Evolutionary conservation across 1,140 invertebrate species (phyloP).

Genomic region (Pogonomyrmex californicus): DNA sequence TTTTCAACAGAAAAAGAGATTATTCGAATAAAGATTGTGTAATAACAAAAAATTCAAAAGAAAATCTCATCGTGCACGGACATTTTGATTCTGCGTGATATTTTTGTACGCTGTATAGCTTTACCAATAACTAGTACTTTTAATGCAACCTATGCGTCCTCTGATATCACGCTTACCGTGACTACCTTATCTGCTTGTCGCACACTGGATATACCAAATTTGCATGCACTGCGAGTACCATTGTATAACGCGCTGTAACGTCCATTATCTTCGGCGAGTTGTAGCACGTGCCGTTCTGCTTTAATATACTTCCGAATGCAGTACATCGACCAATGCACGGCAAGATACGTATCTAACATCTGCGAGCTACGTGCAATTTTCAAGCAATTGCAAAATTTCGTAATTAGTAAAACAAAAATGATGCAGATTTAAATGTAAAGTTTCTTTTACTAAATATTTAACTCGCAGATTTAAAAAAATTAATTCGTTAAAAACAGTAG

Average conservation of each 20-base stretch:
- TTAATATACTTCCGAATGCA: conserved; percentile 50
- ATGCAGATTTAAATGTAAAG: background rate
- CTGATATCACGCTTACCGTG: conserved; percentile 39
- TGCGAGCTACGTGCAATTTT: conserved; percentile 34
- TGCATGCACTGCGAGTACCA: conserved; percentile 52
- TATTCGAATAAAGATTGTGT: background rate
- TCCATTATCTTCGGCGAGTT: conserved; percentile 57
- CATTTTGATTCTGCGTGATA: background rate
- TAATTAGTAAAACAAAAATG: conserved; percentile 30
- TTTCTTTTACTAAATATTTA: background rate
- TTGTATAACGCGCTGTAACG: conserved; percentile 40
- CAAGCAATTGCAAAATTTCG: background rate
- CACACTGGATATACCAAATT: conserved; percentile 41
- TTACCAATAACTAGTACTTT: conserved; percentile 29
- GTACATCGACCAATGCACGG: conserved; percentile 12
- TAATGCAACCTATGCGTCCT: conserved; percentile 18
- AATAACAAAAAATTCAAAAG: background rate
- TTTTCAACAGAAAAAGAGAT: background rate
- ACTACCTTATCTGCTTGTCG: conserved; percentile 38
- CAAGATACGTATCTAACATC: conserved; percentile 57
- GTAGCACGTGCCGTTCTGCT: conserved; percentile 45
- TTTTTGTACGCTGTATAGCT: conserved; percentile 7
- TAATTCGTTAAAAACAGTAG: background rate
- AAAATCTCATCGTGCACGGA: background rate
- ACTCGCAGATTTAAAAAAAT: background rate